Evolutionary conservation across 2,797 vertebrate species (phyloP).

Genomic region (Enteromius unitaeniatus): DNA sequence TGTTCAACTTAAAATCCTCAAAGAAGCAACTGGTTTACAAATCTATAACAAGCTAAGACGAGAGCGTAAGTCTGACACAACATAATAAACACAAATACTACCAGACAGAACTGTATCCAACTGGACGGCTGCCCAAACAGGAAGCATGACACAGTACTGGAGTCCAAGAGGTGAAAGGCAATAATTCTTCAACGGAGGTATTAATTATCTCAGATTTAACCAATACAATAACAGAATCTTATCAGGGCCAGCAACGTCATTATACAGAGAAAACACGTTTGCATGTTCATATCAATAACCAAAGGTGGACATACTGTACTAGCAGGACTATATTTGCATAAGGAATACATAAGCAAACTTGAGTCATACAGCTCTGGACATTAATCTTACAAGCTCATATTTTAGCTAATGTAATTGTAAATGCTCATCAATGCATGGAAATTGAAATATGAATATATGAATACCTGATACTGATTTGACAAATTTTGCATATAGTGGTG

Average conservation of each 20-base stretch:
- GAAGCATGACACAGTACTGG: slow-evolving; percentile 29
- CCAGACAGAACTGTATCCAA: slow-evolving; percentile 32
- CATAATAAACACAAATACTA: slow-evolving; percentile 34
- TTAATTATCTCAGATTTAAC: slow-evolving; percentile 23
- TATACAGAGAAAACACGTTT: slow-evolving; percentile 26
- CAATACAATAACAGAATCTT: slow-evolving; percentile 29
- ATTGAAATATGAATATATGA: neutral
- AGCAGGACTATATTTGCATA: neutral
- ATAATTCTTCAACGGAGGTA: slow-evolving; percentile 4
- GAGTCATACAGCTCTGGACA: neutral
- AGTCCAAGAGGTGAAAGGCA: slow-evolving; percentile 36
- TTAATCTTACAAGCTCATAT: slow-evolving; percentile 12
- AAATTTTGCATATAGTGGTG: neutral
- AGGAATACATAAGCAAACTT: slow-evolving; percentile 4
- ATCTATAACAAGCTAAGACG: neutral
- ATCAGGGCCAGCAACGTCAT: slow-evolving; percentile 2
- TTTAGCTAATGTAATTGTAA: neutral
- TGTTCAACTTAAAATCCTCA: neutral
- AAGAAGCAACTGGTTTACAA: neutral
- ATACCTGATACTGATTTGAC: neutral
- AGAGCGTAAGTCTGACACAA: slow-evolving; percentile 7
- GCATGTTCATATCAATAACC: slow-evolving; percentile 18
- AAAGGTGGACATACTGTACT: slow-evolving; percentile 5
- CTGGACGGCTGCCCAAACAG: slow-evolving; percentile 35
- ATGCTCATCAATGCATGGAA: neutral